Conservation (phyloP, 1,140 invertebrate genomes). For the Augochlora pura region DNA sequence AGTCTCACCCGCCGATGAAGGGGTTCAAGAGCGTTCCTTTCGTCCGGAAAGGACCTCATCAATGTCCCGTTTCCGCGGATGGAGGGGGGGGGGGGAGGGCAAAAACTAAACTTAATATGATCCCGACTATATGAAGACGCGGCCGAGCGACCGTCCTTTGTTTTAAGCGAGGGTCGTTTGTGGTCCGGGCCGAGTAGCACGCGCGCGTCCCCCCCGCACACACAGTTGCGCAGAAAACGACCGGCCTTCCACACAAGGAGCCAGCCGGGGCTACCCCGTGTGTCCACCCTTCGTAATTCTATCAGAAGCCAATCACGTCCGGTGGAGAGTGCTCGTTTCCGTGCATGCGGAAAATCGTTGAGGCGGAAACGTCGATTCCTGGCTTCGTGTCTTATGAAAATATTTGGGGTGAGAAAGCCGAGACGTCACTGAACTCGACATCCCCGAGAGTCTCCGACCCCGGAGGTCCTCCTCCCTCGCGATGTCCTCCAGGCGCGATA, state of each 20-base stretch:
- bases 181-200: slow-evolving; percentile 42
- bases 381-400: slow-evolving; percentile 63
- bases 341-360: slow-evolving; percentile 70
- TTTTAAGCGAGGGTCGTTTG: slow-evolving; percentile 67
- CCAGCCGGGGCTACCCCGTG: slow-evolving; percentile 52
- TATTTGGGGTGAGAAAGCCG: slow-evolving; percentile 44
- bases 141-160: slow-evolving; percentile 61
- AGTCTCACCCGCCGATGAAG: slow-evolving; percentile 8
- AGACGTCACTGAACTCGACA: slow-evolving; percentile 17
- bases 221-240: neutral
- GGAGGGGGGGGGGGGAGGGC: too few relatives aligned
- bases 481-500: neutral
- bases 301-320: slow-evolving; percentile 78
- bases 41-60: slow-evolving; percentile 62
- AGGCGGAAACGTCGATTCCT: slow-evolving; percentile 66
- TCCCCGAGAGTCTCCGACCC: neutral
- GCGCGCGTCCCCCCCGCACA: slow-evolving; percentile 5
- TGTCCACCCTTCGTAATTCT: slow-evolving; percentile 75
- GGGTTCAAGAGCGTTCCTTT: slow-evolving; percentile 35
- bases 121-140: slow-evolving; percentile 64
- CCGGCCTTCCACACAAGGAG: slow-evolving; percentile 36
- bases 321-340: slow-evolving; percentile 65
- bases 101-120: slow-evolving; percentile 70
- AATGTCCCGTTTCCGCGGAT: slow-evolving; percentile 62
- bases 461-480: too few relatives aligned